These are phyloP conservation scores for Oreochromis spilurus DNA, from an alignment of 2,113 vertebrate genomes.

Conservation along the genomic window DNA sequence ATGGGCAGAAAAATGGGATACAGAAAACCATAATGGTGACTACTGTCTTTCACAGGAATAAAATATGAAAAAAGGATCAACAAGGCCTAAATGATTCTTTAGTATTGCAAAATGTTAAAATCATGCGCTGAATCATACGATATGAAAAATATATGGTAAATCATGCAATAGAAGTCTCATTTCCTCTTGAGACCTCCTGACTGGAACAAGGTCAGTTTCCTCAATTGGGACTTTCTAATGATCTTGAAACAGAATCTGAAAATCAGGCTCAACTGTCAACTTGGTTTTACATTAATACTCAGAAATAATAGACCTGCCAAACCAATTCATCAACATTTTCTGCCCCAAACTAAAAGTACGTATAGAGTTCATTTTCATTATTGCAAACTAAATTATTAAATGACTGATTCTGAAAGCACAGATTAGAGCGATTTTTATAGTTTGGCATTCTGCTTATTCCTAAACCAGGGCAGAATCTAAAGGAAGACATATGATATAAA, in stretches of 20 bases:
- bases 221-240: not conserved
- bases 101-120: not conserved
- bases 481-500: not conserved
- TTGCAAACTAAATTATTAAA: no score
- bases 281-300: not conserved
- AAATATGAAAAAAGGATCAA: not conserved
- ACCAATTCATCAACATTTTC: not conserved
- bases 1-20: not conserved
- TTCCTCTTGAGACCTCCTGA: not conserved
- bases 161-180: not conserved
- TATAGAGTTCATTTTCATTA: not conserved
- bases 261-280: not conserved
- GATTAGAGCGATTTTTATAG: not conserved
- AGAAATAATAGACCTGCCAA: not conserved
- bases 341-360: not conserved
- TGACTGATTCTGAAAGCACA: not conserved
- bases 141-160: not conserved
- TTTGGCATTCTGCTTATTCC: not conserved
- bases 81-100: not conserved
- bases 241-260: not conserved
- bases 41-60: not conserved
- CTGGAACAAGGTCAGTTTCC: not conserved
- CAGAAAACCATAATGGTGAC: not conserved
- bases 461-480: not conserved
- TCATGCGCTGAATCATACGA: not conserved